Base-by-base conservation (phyloP, 2,113 vertebrate species). In the Accipiter virgatus region DNA sequence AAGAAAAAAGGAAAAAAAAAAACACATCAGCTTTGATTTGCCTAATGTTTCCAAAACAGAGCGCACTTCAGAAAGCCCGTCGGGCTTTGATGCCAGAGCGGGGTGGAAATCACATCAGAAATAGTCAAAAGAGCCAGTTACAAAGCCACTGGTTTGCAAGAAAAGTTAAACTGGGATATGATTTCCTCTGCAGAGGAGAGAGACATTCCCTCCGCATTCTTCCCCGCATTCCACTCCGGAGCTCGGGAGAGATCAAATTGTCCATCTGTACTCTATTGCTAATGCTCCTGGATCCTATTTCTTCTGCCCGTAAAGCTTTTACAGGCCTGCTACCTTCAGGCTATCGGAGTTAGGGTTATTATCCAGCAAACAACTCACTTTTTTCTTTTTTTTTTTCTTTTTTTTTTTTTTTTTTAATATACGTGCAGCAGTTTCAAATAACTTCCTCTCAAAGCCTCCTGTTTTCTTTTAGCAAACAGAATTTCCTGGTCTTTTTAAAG, bases 211-310 rank as follows among this genome's bases (percentile, higher is more conserved):
- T 9, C 81, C 72, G 71, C 77, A 84, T 94, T 96, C 91, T 42
- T 81, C 62, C 78, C 83, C 65, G 40, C 95, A 92, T 95, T 96
- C 92, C 86, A 56, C 34, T 34, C 74, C n/a, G 36, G 87, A 92
- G 82, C 85, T 81, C 67, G 80, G 81, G 13, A 59, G 63, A 36
- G 93, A 95, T 93, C 92, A 93, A 89, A 91, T 78, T 90, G 90
- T 89, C 92, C 90, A 36, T 66, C 86, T 96, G 91, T 8, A 23
- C 81, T 40, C 90, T 13, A 80, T 87, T 81, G 61, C 86, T 50
- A 66, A 70, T 29, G 32, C 66, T 77, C 86, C 93, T 86, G 91
- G 93, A 78, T 92, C 75, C 85, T 9, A 45, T 93, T 88, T 83
- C 90, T 73, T 26, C 34, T 11, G 61, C 63, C 90, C 79, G 18